Evolutionary conservation across 2,888 invertebrate species (phyloP).

Genomic region (Trissolcus brochymenae): DNA sequence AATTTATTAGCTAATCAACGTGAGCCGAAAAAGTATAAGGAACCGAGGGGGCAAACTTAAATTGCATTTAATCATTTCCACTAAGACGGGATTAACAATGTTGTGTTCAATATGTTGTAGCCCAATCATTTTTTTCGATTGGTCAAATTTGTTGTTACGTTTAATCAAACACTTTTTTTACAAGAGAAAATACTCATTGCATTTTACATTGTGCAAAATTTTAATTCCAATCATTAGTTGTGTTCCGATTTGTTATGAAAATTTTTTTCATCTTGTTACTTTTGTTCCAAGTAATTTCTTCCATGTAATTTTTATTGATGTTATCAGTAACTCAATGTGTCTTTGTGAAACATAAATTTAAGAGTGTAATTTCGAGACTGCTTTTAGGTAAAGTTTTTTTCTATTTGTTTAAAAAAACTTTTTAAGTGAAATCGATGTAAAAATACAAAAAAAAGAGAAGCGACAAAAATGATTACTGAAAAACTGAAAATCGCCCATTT

Average conservation of each 20-base stretch:
- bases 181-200: slow-evolving; percentile 31
- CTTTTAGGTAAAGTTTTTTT: slow-evolving; percentile 30
- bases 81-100: slow-evolving; percentile 25
- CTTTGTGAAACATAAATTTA: slow-evolving; percentile 39
- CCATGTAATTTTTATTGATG: slow-evolving; percentile 17
- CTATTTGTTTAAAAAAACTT: slow-evolving; percentile 9
- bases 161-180: slow-evolving; percentile 25
- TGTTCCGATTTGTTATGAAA: slow-evolving; percentile 2
- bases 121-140: background rate
- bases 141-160: slow-evolving; percentile 25
- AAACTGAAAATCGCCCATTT: slow-evolving; percentile 29
- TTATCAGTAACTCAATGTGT: slow-evolving; percentile 25
- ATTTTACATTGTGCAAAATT: slow-evolving; percentile 20
- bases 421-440: slow-evolving; percentile 2
- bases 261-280: background rate
- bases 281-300: slow-evolving; percentile 12
- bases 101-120: slow-evolving; percentile 7
- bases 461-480: slow-evolving; percentile 4
- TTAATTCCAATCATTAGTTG: slow-evolving; percentile 7
- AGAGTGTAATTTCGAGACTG: slow-evolving; percentile 35
- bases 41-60: slow-evolving; percentile 14
- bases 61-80: slow-evolving; percentile 37
- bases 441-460: slow-evolving; percentile 12
- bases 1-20: slow-evolving; percentile 39
- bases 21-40: slow-evolving; percentile 7